Percentiles rank a stretch among this genome's conserved stretches.
Evolutionary conservation across 2,797 vertebrate genomes (phyloP).

Genomic region (Acipenser ruthenus): DNA sequence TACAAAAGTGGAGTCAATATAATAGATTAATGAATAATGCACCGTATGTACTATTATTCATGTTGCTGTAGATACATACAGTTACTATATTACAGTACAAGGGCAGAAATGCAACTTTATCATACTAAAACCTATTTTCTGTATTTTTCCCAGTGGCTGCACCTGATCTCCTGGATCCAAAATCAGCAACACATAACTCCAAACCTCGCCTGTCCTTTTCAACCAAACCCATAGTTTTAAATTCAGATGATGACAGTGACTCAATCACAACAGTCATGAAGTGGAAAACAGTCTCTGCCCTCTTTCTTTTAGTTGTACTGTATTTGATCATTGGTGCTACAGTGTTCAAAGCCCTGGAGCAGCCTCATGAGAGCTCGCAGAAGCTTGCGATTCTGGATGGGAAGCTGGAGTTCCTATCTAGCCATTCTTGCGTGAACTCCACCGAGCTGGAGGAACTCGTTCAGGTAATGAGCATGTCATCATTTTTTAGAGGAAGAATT

Average conservation of each 20-base stretch:
- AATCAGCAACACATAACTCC: constrained; percentile 85
- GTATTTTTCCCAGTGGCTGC: constrained; percentile 73
- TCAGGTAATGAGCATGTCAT: constrained; percentile 60
- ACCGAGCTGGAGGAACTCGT: constrained; percentile 88
- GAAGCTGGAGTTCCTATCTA: constrained; percentile 79
- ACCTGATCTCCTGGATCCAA: constrained; percentile 96
- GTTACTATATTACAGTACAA: neutral
- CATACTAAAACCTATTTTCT: constrained; percentile 36
- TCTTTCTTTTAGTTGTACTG: constrained; percentile 91
- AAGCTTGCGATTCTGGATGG: constrained; percentile 77
- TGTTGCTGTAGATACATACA: neutral
- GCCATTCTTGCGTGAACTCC: constrained; percentile 82
- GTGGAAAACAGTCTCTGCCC: constrained; percentile 96
- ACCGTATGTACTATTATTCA: neutral
- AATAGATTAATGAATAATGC: neutral
- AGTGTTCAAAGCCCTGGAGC: constrained; percentile 88
- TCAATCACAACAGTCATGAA: constrained; percentile 85
- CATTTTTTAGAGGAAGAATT: neutral
- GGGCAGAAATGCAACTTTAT: neutral
- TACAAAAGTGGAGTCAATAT: neutral
- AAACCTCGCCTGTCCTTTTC: constrained; percentile 94
- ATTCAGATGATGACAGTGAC: constrained; percentile 76
- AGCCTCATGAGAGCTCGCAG: constrained; percentile 84
- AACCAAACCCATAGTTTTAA: constrained; percentile 74
- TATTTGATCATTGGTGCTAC: constrained; percentile 92